Evolutionary conservation across 2,888 invertebrate species (phyloP).

Genomic region (Tethea ocularis): DNA sequence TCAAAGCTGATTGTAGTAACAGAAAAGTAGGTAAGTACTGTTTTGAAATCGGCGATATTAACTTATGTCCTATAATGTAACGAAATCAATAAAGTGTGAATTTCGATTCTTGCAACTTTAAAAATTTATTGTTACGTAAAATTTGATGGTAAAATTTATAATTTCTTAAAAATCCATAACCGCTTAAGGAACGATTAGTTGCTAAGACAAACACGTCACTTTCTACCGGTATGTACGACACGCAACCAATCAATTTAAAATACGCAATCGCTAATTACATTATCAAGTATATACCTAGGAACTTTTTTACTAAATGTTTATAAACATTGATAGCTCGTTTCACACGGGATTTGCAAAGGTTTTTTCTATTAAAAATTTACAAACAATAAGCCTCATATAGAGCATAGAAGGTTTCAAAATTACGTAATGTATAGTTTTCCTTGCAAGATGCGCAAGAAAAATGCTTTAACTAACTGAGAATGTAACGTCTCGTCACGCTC

Average conservation of each 20-base stretch:
- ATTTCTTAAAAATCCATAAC: background rate
- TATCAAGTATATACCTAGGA: slow-evolving; percentile 24
- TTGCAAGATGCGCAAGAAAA: slow-evolving; percentile 39
- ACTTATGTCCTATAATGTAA: too few species aligned
- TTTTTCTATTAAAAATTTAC: slow-evolving; percentile 46
- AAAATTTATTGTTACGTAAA: background rate
- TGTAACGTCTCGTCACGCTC: slow-evolving; percentile 31
- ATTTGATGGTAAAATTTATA: background rate
- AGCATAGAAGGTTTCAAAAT: slow-evolving; percentile 50
- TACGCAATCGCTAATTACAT: slow-evolving; percentile 26
- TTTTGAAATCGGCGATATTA: too few species aligned
- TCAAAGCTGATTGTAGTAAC: too few species aligned
- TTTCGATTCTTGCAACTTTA: background rate
- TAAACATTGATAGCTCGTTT: slow-evolving; percentile 27
- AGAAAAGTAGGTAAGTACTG: too few species aligned
- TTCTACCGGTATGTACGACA: slow-evolving; percentile 1
- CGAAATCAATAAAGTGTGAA: background rate
- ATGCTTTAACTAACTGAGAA: slow-evolving; percentile 27
- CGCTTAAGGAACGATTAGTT: background rate
- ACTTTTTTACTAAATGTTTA: slow-evolving; percentile 30
- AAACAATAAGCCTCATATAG: slow-evolving; percentile 53
- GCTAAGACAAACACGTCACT: slow-evolving; percentile 7
- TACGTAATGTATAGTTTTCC: slow-evolving; percentile 50
- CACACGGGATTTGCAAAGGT: slow-evolving; percentile 41
- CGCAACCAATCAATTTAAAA: slow-evolving; percentile 7